phyloP scores from a whole-genome alignment of 2,797 vertebrate species.

The Acanthornis magna region DNA sequence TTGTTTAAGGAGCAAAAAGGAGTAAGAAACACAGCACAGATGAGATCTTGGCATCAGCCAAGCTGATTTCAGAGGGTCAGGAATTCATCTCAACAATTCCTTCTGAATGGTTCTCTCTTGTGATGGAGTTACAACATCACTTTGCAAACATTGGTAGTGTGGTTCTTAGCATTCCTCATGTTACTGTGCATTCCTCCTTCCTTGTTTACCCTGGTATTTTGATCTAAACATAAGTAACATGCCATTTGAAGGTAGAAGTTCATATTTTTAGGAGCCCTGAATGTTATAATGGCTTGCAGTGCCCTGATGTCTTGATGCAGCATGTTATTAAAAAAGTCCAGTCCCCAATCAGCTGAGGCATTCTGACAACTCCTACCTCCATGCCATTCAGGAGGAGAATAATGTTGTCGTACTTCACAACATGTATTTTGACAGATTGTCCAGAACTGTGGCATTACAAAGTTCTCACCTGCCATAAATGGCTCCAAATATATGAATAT shows the following conservation, averaged over 20 bases:
- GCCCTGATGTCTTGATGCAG: not conserved
- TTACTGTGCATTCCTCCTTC: not conserved
- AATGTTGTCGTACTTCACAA: not conserved
- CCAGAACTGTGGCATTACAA: not conserved
- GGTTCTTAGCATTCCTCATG: not conserved
- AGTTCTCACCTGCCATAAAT: not conserved
- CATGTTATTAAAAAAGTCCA: not conserved
- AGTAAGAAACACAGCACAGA: accelerated
- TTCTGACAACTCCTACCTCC: not conserved
- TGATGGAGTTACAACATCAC: accelerated
- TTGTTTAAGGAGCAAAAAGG: not conserved
- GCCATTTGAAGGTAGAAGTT: not conserved
- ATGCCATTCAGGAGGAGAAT: not conserved
- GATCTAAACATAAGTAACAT: not conserved
- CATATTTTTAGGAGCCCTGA: not conserved
- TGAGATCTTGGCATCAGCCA: not conserved
- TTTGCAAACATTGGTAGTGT: not conserved
- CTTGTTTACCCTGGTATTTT: not conserved
- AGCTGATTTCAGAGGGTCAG: not conserved
- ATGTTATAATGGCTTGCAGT: not conserved
- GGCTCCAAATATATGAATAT: not conserved
- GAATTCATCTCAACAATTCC: not conserved
- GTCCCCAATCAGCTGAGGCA: no score
- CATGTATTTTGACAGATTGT: not conserved
- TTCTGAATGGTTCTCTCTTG: not conserved